Base-by-base conservation (phyloP, 2,113 vertebrate genomes). In the Cygnus atratus region DNA sequence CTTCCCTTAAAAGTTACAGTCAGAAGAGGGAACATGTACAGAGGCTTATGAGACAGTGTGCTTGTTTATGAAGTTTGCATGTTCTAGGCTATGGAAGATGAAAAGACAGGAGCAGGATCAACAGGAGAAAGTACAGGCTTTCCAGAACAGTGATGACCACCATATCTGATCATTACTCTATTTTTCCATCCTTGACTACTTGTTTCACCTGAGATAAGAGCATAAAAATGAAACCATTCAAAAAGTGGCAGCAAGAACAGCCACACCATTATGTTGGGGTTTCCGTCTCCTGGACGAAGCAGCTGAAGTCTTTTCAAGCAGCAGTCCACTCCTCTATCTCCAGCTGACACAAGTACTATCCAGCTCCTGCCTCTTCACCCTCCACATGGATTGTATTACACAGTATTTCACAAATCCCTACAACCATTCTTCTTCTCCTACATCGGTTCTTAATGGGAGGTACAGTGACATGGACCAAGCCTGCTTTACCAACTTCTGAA, bases 101-200 rank as follows among this genome's bases (percentile, higher is more conserved):
- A 54, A 81, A 52, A 65, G 11, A 7, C 17, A 67, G 22, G 19
- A 84, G 12, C 16, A 22, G 4, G 21, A 72, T 14, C 11, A 82
- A 50, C 15, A 76, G 29, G 2, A 13, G 4, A 10, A 87, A 87
- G 59, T 12, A 24, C 18, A 3, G 9, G 43, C 18, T 85, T 50
- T 59, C 1, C 0, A 20, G 7, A 82, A 43, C 10, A 50, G 2
- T 0, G 1, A 57, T 4, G 50, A 37, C 4, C 9, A 26, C 59
- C 46, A 10, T 39, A 39, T 39, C 39, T 18, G 6, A 5, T 46
- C 31, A 25, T 75, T 72, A 33, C 6, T 33, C 10, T 20, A 8
- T 73, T 62, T 87, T 73, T 68, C 63, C 44, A 54, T 17, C 24
- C 35, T 55, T 85, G 33, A 18, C 29, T 65, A 22, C 26, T 71